Evolutionary conservation across 2,888 invertebrate species (phyloP).

Genomic region (Agrilus mali): DNA sequence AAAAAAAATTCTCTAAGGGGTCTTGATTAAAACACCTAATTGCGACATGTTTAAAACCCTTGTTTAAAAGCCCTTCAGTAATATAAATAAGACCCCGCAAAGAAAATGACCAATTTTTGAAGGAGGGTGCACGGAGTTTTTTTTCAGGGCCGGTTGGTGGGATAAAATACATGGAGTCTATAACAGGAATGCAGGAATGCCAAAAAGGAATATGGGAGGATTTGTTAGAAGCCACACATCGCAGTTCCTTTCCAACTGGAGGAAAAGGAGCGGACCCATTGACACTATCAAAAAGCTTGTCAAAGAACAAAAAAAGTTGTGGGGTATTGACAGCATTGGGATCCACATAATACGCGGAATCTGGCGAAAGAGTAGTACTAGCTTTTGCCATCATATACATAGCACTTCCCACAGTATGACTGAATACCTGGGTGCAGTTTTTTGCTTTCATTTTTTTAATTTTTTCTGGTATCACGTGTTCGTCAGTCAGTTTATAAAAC

Average conservation of each 20-base stretch:
- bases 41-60: too few relatives aligned
- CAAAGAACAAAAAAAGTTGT: neutral
- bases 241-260: neutral
- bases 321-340: neutral
- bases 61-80: too few relatives aligned
- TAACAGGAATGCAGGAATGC: slow-evolving; percentile 4
- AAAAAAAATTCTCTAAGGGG: too few relatives aligned
- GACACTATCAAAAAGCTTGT: slow-evolving; percentile 1
- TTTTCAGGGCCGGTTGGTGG: too few relatives aligned
- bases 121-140: too few relatives aligned
- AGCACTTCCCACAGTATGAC: neutral
- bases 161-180: slow-evolving; percentile 9
- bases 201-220: slow-evolving; percentile 9
- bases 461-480: too few relatives aligned
- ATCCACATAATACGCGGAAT: neutral
- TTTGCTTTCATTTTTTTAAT: too few relatives aligned
- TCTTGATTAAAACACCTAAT: too few relatives aligned
- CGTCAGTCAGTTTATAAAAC: too few relatives aligned
- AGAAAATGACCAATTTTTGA: too few relatives aligned
- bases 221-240: neutral
- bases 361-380: neutral
- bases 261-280: neutral
- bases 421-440: too few relatives aligned
- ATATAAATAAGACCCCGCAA: too few relatives aligned
- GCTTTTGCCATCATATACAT: neutral